Evolutionary conservation across 2,113 vertebrate species (phyloP), one percentile per base, ranked within the genome.

Genomic region (Odobenus rosmarus): DNA sequence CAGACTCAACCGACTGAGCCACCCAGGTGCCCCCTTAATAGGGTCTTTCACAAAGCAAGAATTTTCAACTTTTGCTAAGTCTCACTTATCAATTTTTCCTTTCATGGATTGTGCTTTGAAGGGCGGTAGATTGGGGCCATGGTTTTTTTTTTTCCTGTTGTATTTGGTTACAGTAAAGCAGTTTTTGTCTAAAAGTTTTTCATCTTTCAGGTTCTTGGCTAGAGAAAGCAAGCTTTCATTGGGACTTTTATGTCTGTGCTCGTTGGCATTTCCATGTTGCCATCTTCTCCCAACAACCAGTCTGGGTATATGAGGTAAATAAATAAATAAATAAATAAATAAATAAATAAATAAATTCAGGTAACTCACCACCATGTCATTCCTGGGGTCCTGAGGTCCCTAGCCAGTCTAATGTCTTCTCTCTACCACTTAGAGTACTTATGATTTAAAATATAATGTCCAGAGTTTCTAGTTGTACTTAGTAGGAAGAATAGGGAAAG

Each of bases 141-240:
- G 8, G 18, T 88, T 46, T 61, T 69, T 46, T 61, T 69, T 33
- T 57, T 36, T 88, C 18, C 59, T 79, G n/a, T 84, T 33, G 7
- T 46, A 39, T 79, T 61, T 71, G 16, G 28, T 3, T 88, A 24
- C 4, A 62, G n/a, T 24, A 36, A 5, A 84, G 53, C 33, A 83
- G 39, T 77, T 59, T 62, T 31, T 76, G 33, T 87, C n/a, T 77
- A 93, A 89, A 92, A 85, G 15, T 82, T 55, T 85, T 95, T 84
- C 18, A 36, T 77, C 23, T 85, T 92, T 33, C 9, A 46, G 42
- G 10, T 62, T n/a, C 7, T 87, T 71, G 72, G 85, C 31, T 93
- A 72, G 51, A 92, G 77, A 74, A 2, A 89, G 53, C n/a, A 92
- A 46, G 33, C 12, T 93, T 93, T 82, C 53, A 13, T 36, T 42